Percentiles rank a stretch among this genome's conserved stretches.
Evolutionary conservation across 2,797 vertebrate species (phyloP).

Genomic region (Onychomys torridus): DNA sequence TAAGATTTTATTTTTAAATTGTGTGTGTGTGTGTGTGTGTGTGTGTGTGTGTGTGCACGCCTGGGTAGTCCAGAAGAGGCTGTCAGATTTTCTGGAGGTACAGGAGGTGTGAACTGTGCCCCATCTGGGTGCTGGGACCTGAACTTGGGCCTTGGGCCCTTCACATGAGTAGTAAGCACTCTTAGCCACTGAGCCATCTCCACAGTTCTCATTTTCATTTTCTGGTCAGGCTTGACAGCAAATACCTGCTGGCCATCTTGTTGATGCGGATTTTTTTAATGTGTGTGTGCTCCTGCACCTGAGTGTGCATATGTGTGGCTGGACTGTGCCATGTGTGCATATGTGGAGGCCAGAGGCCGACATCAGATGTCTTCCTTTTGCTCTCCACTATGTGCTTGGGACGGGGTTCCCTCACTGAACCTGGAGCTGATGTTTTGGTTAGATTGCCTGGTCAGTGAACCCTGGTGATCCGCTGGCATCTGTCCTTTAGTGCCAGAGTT

Average conservation of each 20-base stretch:
- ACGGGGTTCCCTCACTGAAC: neutral
- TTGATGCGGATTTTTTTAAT: neutral
- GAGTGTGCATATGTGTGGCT: neutral
- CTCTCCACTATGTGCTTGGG: neutral
- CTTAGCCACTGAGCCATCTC: neutral
- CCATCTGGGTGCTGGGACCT: neutral
- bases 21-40: neutral
- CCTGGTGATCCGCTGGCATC: accelerated
- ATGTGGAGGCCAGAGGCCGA: neutral
- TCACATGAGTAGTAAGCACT: neutral
- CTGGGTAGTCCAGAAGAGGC: neutral
- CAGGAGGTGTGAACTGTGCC: neutral
- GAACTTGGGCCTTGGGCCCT: neutral
- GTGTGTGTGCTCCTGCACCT: neutral
- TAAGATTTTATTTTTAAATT: neutral
- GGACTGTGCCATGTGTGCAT: neutral
- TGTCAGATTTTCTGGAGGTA: neutral
- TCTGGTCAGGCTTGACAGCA: neutral
- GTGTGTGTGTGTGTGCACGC: neutral
- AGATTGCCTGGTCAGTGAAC: neutral
- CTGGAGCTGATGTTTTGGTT: neutral
- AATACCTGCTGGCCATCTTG: neutral
- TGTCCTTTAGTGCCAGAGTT: neutral
- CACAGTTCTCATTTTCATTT: neutral
- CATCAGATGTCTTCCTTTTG: neutral